Conservation (phyloP, 2,113 vertebrate species). For the Pseudopipra pipra region DNA sequence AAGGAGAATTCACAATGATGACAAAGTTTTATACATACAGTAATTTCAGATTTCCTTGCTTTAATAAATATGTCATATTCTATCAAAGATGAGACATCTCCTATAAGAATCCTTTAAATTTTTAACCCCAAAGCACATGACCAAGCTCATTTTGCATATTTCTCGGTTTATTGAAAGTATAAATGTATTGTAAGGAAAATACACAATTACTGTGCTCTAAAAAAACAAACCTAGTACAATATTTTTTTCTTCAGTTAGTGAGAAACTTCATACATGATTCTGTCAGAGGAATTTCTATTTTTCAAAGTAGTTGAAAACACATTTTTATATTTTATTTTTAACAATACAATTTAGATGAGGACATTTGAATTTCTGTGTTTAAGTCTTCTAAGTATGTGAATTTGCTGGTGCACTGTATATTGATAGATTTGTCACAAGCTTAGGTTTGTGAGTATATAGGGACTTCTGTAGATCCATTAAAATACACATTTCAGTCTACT, state of each 20-base stretch:
- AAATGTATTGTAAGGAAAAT: neutral
- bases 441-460: neutral
- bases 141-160: neutral
- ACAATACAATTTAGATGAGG: neutral
- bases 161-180: neutral
- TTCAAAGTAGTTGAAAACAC: neutral
- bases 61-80: neutral
- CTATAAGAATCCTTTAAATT: neutral
- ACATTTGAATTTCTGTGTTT: neutral
- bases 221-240: rapidly evolving
- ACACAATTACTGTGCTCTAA: neutral
- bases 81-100: neutral
- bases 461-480: neutral
- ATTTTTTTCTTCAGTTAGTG: neutral
- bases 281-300: neutral
- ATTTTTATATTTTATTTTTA: neutral
- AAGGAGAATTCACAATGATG: neutral
- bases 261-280: neutral
- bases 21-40: neutral
- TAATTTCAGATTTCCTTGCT: neutral
- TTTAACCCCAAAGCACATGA: neutral
- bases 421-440: neutral
- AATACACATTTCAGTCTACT: neutral
- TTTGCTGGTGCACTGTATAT: neutral
- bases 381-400: neutral